Evolutionary conservation across 1,140 invertebrate genomes (phyloP).

Genomic region (Drosophila aff.): DNA sequence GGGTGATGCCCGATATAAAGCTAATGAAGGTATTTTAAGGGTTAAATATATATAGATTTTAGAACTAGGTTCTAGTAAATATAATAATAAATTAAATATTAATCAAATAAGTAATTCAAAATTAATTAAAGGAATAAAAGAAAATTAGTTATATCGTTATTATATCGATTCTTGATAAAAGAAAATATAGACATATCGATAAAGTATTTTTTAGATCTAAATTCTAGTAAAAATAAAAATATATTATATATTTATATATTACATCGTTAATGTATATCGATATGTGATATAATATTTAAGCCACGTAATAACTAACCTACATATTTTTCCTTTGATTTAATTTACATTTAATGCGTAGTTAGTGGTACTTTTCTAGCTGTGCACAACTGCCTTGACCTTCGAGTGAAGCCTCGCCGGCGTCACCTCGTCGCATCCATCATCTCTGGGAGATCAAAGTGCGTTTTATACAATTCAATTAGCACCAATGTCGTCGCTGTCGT

Average conservation of each 20-base stretch:
- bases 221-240: too few species aligned
- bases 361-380: constrained; percentile 1
- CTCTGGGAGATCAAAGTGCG: constrained; percentile 70
- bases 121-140: too few species aligned
- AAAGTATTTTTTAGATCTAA: too few species aligned
- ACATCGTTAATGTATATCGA: too few species aligned
- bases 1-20: constrained; percentile 88
- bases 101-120: background rate
- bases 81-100: background rate
- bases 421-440: constrained; percentile 21
- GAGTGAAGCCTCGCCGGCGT: background rate
- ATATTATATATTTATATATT: too few species aligned
- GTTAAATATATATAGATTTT: too few species aligned
- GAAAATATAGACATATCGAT: too few species aligned
- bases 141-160: too few species aligned
- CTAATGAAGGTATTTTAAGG: constrained; percentile 37
- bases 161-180: too few species aligned
- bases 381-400: constrained; percentile 60
- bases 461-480: constrained; percentile 79
- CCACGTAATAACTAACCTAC: background rate
- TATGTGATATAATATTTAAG: background rate
- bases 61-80: too few species aligned
- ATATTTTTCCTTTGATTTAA: background rate
- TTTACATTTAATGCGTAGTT: background rate
- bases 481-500: constrained; percentile 47